Conservation (phyloP, 1,140 invertebrate genomes). For the Ectropis grisescens region DNA sequence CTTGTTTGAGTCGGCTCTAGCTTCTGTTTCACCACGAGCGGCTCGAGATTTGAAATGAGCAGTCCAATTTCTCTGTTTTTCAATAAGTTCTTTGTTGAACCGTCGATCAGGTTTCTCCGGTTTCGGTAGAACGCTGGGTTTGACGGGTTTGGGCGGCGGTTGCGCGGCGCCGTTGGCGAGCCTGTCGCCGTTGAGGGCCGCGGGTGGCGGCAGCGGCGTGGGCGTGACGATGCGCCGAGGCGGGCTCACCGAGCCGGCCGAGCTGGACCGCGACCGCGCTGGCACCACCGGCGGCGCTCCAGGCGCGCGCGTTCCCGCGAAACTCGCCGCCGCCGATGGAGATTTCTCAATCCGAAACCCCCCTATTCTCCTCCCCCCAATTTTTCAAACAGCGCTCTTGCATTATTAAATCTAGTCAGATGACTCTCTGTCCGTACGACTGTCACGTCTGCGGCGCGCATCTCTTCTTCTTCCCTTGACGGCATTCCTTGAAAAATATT, state of each 20-base stretch:
- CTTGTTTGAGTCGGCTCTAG: constrained; percentile 35
- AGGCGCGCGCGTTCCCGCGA: constrained; percentile 54
- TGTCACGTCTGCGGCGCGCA: constrained; percentile 73
- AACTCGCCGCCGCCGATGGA: constrained; percentile 58
- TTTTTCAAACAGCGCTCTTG: constrained; percentile 92
- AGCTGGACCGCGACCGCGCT: constrained; percentile 71
- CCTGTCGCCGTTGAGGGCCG: constrained; percentile 60
- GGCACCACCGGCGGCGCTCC: constrained; percentile 36
- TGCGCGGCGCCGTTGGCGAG: constrained; percentile 55
- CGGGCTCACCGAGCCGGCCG: constrained; percentile 73
- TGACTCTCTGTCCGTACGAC: constrained; percentile 91
- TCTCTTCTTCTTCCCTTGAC: constrained; percentile 58
- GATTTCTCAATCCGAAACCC: constrained; percentile 67
- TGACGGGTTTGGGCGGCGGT: constrained; percentile 53
- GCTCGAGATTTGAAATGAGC: constrained; percentile 86
- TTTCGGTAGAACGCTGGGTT: constrained; percentile 71
- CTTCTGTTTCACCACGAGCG: constrained; percentile 72
- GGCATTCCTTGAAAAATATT: constrained; percentile 85
- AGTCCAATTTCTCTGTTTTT: constrained; percentile 92
- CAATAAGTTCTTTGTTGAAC: constrained; percentile 88
- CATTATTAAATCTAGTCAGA: constrained; percentile 91
- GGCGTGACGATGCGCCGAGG: constrained; percentile 54
- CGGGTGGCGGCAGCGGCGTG: constrained; percentile 51
- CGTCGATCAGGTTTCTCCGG: constrained; percentile 86
- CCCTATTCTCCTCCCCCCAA: constrained; percentile 83